Evolutionary conservation across 2,888 invertebrate genomes (phyloP).

Genomic region (Synanthedon myopaeformis): DNA sequence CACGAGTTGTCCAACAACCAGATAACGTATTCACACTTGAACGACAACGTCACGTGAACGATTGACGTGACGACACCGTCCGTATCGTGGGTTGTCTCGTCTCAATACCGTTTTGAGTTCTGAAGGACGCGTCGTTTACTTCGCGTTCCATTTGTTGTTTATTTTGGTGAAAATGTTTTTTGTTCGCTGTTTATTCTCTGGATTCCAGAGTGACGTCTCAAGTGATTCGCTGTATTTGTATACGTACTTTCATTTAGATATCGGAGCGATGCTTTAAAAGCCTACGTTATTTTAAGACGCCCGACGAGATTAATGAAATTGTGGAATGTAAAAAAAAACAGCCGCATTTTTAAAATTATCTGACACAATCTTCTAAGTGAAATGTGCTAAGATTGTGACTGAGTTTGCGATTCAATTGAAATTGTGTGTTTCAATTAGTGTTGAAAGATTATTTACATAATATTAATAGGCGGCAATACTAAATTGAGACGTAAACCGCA

Average conservation of each 20-base stretch:
- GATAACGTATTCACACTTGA: neutral
- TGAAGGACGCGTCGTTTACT: slow-evolving; percentile 3
- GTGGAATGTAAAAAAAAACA: neutral
- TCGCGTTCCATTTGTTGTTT: slow-evolving; percentile 5
- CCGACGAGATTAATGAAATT: neutral
- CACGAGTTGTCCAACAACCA: too few species aligned
- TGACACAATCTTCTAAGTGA: too few species aligned
- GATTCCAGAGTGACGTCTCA: slow-evolving; percentile 4
- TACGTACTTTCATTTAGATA: neutral
- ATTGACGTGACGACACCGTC: slow-evolving; percentile 21
- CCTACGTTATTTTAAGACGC: neutral
- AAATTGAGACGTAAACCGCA: too few species aligned
- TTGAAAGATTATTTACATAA: too few species aligned
- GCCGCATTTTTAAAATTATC: too few species aligned
- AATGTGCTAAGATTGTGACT: too few species aligned
- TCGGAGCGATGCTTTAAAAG: neutral
- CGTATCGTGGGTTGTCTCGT: slow-evolving; percentile 10
- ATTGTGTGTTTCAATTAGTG: too few species aligned
- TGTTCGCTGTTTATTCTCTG: slow-evolving; percentile 6
- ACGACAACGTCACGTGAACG: slow-evolving; percentile 9
- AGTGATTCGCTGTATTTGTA: slow-evolving; percentile 4
- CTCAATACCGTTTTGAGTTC: slow-evolving; percentile 22
- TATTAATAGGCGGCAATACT: too few species aligned
- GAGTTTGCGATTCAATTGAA: too few species aligned
- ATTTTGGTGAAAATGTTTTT: slow-evolving; percentile 3